Base-by-base conservation (phyloP, 1,140 invertebrate genomes). In the Anadara kagoshimensis region DNA sequence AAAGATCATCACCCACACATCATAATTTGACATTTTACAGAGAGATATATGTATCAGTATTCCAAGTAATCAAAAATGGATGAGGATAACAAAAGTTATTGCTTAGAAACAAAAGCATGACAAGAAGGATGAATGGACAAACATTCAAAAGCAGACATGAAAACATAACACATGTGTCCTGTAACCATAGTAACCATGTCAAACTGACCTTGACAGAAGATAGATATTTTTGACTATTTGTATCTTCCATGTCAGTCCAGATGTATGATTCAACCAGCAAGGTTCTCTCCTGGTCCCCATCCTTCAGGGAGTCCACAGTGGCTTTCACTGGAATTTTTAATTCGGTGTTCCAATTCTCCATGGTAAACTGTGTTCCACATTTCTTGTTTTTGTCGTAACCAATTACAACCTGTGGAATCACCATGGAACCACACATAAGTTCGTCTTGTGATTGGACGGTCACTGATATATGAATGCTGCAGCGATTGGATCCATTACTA, bases 251-350 rank as follows among this genome's bases (percentile, higher is more conserved):
- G 36, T 20, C 44, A 22, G 44, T 53, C 29, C 26, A 41, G 43
- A 65, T 51, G 36, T 45, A 1, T n/a, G 68, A 78, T 59, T 18
- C 26, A 1, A 82, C 53, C 26, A 73, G 61, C 12, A 84, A 66
- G 18, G 57, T 41, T n/a, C 77, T 64, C 4, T 51, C 68, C 14
- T 78, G 75, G 16, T 81, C 62, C 0, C 79, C 78, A 66, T 84
- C 83, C 45, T 77, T 67, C 16, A 84, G 62, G 5, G 69, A 67
- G 63, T 84, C 83, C 24, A 78, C 22, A 2, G 69, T 75, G 16
- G 79, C 81, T 51, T 56, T 22, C 10, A 84, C 69, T 8, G 76
- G 70, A 22, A 83, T 65, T 11, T 63, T 49, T 5, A 79, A 45
- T 20, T 43, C 36, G 0, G 41, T 26, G 12, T 65, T 66, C 74